Evolutionary conservation across 2,888 invertebrate genomes (phyloP).

Genomic region (Eupsilia transversa): DNA sequence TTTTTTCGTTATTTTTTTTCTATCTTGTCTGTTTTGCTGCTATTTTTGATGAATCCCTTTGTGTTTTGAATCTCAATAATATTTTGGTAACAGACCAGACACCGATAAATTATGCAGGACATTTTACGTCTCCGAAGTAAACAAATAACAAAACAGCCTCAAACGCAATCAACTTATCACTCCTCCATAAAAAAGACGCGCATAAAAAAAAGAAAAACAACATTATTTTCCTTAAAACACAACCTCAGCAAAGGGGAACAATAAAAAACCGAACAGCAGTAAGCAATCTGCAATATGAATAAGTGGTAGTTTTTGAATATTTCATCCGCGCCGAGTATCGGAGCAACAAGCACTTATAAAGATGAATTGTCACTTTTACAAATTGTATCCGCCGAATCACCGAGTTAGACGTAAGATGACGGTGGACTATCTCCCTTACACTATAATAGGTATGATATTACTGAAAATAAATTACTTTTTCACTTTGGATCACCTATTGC

Average conservation of each 20-base stretch:
- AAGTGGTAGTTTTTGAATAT: slow-evolving; percentile 84
- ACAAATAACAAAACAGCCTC: slow-evolving; percentile 47
- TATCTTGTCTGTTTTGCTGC: background rate
- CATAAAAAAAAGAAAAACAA: slow-evolving; percentile 58
- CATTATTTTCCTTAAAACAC: slow-evolving; percentile 63
- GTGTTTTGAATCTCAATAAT: slow-evolving; percentile 13
- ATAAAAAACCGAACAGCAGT: slow-evolving; percentile 71
- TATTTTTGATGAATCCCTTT: slow-evolving; percentile 17
- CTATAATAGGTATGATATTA: slow-evolving; percentile 25
- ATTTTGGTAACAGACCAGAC: slow-evolving; percentile 6
- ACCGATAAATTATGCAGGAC: slow-evolving; percentile 35
- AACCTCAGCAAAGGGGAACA: slow-evolving; percentile 62
- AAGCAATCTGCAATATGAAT: slow-evolving; percentile 77
- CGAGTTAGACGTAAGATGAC: slow-evolving; percentile 42
- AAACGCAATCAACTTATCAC: slow-evolving; percentile 57
- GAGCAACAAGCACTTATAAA: slow-evolving; percentile 79
- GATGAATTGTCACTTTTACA: slow-evolving; percentile 86
- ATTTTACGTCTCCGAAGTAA: slow-evolving; percentile 38
- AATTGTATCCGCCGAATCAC: slow-evolving; percentile 76
- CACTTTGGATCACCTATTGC: background rate
- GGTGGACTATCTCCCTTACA: slow-evolving; percentile 33
- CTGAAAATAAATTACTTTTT: slow-evolving; percentile 10
- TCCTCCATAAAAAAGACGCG: slow-evolving; percentile 46
- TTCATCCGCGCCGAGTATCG: slow-evolving; percentile 75
- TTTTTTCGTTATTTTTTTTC: background rate